Conservation (phyloP, 2,888 invertebrate genomes). For the Phyto melanocephala region DNA sequence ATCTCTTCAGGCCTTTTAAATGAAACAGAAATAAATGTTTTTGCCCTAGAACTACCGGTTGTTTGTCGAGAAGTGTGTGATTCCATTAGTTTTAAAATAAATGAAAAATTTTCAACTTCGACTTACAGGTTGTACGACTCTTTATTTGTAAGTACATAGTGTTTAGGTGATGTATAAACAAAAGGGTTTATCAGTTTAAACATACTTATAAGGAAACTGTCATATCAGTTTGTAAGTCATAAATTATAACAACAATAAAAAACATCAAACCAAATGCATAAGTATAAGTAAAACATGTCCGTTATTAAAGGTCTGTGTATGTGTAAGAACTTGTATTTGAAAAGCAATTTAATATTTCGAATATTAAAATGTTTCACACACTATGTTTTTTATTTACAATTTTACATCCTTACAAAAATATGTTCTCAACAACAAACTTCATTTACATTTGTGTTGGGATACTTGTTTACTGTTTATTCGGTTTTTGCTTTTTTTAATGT, state of each 20-base stretch:
- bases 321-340: background rate
- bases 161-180: background rate
- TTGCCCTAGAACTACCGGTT: too few species aligned
- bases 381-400: background rate
- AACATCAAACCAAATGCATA: slow-evolving; percentile 10
- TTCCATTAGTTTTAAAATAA: background rate
- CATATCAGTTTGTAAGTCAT: slow-evolving; percentile 67
- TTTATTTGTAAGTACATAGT: background rate
- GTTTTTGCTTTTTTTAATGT: background rate
- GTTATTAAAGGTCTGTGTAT: background rate
- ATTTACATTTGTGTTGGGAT: slow-evolving; percentile 12
- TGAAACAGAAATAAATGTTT: too few species aligned
- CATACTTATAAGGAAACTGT: slow-evolving; percentile 61
- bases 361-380: slow-evolving; percentile 10
- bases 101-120: background rate
- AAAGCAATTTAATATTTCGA: slow-evolving; percentile 17
- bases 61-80: too few species aligned
- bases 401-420: background rate
- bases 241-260: slow-evolving; percentile 60
- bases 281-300: background rate
- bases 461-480: background rate
- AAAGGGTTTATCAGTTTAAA: slow-evolving; percentile 46
- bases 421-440: background rate
- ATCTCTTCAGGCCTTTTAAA: too few species aligned
- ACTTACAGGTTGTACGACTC: background rate